Evolutionary conservation across 2,797 vertebrate species (phyloP), one percentile per base, ranked within the genome.

Genomic region (Lagocephalus sceleratus): DNA sequence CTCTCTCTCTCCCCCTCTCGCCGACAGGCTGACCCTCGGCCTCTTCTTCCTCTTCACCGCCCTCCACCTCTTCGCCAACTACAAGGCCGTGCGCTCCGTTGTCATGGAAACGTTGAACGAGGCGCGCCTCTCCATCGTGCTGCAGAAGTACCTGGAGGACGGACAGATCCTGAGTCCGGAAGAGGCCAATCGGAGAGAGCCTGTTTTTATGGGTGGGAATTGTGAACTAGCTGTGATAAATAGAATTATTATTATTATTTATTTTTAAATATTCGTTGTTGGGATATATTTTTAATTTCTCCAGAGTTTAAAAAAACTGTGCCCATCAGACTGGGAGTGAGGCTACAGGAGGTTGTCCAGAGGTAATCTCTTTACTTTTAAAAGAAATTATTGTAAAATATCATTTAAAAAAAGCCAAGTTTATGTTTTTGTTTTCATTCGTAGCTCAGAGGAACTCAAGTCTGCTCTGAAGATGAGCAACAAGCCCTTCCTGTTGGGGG

Each of bases 91-190:
- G 42, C 87, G 92, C 7, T 90, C 93, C 0, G 90, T 97, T 6
- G 90, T 95, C 73, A 94, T 97, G 91, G 93, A 94, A 73, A 96
- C 92, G 1, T 87, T 97, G 20, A 97, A 95, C 0, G 91, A 93
- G 57, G 90, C 88, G 0, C 90, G 95, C 3, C 92, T 97, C 38
- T 78, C 83, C 0, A 88, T 95, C 12, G 76, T 93, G 20, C 68
- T 93, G 42, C 78, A 66, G 50, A 89, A 86, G 22, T 94, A 92
- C 71, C 82, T 96, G 65, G 70, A 38, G 5, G 66, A 67, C 10
- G 75, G 78, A 26, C 75, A 19, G 20, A 64, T 94, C 25, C 85
- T 92, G 16, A 78, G 58, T 60, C 93, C 92, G 0, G 22, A 25
- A 0, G 81, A 90, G 42, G 91, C 90, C 66, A 97, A 97, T 79